Base-by-base conservation (phyloP, 2,888 invertebrate species). In the Cartodere bifasciata region DNA sequence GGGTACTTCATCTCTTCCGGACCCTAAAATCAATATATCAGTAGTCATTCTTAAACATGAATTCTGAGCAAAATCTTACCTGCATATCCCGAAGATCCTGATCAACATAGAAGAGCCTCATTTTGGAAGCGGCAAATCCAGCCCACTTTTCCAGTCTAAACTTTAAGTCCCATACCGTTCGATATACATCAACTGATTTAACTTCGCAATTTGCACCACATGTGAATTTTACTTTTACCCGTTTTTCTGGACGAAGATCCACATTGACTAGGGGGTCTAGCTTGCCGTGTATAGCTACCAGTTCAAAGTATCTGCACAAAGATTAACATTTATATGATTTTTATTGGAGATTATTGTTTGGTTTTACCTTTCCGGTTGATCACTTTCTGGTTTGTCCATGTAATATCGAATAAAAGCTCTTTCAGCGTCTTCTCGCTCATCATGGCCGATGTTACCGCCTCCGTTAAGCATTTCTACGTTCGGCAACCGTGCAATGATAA, bases 361-460 rank as follows among this genome's bases (percentile, higher is more conserved):
- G n/a, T 28, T 17, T 22, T 24, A 80, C 83, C 85, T 78, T 43
- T 77, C 73, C 6, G 88, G 88, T 20, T 81, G 68, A 48, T 85
- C 83, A 33, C 77, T 74, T 58, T 83, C 83, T 1, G 85, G 80
- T 48, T 81, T 79, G 53, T 88, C 83, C 82, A 87, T 83, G 57
- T 85, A 92, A 55, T 86, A 79, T 35, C 94, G 70, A 46, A 94
- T 86, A 60, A 92, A 94, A 40, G 90, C 86, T 36, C 92, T 67
- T 57, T 94, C 94, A 9, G 92, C 85, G 51, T 88, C 83, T 58
- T 91, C 90, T 34, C 91, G 68, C 56, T 94, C 94, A 44, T 84
- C 82, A 0, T 68, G 69, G 17, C 77, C 75, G 43, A 94, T 86
- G 9, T 71, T 71, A 11, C 83, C 85, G 33, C 92, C 91, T 1